Evolutionary conservation across 2,113 vertebrate species (phyloP).

Genomic region (Lanius ludovicianus): DNA sequence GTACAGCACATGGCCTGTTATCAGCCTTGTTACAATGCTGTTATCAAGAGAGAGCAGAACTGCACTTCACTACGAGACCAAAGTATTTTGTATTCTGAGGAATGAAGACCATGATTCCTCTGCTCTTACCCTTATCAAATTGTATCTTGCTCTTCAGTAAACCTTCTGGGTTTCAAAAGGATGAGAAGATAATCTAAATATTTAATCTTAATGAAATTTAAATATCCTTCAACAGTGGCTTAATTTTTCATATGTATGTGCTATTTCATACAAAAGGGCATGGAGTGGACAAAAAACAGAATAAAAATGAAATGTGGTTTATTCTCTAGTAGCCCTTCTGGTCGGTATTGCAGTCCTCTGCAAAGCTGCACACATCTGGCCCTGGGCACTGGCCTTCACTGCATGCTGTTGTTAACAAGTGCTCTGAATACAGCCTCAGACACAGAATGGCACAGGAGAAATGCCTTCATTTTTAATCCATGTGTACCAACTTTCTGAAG

Average conservation of each 20-base stretch:
- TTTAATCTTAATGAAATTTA: background rate
- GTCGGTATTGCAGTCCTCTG: background rate
- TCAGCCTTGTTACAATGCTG: background rate
- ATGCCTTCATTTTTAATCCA: background rate
- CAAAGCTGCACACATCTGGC: background rate
- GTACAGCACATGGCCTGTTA: background rate
- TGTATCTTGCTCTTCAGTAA: background rate
- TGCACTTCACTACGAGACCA: rapidly evolving
- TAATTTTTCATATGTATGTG: background rate
- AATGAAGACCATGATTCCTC: background rate
- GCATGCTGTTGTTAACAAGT: background rate
- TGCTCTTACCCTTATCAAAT: background rate
- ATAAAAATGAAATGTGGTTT: background rate
- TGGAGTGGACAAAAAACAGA: background rate
- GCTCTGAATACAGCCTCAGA: background rate
- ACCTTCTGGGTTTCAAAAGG: background rate
- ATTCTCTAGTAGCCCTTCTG: background rate
- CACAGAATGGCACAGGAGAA: background rate
- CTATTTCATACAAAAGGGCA: background rate
- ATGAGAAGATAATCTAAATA: background rate
- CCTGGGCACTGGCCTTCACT: background rate
- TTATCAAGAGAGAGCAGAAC: background rate
- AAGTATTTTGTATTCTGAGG: background rate
- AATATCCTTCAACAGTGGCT: background rate
- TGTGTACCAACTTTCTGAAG: background rate